phyloP scores from a whole-genome alignment of 2,797 vertebrate species.

The Myotis daubentonii region DNA sequence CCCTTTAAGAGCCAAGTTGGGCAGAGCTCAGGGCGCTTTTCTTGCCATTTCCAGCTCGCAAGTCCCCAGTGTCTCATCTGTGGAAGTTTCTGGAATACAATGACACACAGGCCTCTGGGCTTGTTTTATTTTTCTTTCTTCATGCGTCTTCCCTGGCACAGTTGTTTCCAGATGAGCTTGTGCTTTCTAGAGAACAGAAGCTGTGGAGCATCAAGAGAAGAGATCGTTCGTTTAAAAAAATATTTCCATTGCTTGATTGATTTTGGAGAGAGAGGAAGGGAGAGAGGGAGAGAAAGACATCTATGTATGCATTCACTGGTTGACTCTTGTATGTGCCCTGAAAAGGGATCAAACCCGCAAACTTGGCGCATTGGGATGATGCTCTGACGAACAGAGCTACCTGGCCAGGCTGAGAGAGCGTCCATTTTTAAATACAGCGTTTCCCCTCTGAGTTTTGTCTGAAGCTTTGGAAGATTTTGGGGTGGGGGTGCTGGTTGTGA shows the following conservation, averaged over 20 bases:
- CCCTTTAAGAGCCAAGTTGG: constrained; percentile 59
- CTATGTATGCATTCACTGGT: background rate
- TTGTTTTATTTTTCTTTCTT: background rate
- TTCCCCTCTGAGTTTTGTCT: background rate
- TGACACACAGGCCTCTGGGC: background rate
- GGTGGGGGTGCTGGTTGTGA: background rate
- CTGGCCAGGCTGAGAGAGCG: background rate
- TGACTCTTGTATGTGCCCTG: background rate
- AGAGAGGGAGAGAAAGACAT: background rate
- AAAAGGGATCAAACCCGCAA: background rate
- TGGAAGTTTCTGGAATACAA: constrained; percentile 57
- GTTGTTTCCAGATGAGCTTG: background rate
- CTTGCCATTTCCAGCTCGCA: constrained; percentile 30
- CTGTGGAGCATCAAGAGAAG: background rate
- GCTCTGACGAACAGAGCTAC: background rate
- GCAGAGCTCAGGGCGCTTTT: background rate
- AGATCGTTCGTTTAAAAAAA: background rate
- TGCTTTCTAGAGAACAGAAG: background rate
- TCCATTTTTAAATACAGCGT: background rate
- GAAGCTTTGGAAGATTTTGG: background rate
- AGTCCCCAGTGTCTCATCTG: background rate
- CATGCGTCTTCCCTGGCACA: background rate
- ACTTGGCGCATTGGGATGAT: background rate
- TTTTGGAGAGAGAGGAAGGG: background rate
- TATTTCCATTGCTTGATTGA: background rate